phyloP scores from a whole-genome alignment of 1,140 invertebrate species.

The Idris sp. region DNA sequence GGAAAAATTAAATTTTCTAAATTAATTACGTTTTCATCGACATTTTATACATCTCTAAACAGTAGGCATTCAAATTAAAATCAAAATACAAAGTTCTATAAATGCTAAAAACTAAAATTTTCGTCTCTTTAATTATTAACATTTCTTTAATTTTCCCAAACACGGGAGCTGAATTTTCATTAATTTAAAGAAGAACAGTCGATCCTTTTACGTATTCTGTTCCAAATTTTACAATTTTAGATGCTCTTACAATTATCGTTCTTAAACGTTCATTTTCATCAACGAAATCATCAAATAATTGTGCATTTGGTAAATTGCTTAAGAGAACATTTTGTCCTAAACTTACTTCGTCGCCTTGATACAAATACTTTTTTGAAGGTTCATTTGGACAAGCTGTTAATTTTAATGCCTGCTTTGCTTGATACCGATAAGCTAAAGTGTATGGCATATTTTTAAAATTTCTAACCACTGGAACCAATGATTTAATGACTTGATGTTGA shows the following conservation, averaged over 20 bases:
- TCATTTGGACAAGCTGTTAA: no score
- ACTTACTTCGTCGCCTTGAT: constrained; percentile 43
- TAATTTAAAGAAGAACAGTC: constrained; percentile 22
- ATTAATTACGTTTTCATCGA: no score
- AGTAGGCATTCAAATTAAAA: constrained; percentile 21
- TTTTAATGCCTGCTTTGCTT: no score
- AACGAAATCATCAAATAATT: constrained; percentile 37
- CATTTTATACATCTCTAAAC: constrained; percentile 10
- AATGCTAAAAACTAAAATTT: constrained; percentile 5
- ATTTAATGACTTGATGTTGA: constrained; percentile 1
- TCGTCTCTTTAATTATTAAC: constrained; percentile 11
- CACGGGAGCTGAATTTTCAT: constrained; percentile 11
- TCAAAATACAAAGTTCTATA: constrained; percentile 4
- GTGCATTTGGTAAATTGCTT: constrained; percentile 31
- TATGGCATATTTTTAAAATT: no score
- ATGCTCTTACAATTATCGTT: constrained; percentile 30
- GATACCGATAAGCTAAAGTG: no score
- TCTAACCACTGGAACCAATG: no score
- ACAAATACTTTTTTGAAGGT: constrained; percentile 50
- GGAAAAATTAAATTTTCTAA: no score
- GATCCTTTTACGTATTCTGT: constrained; percentile 15
- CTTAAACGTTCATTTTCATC: constrained; percentile 15
- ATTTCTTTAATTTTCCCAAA: constrained; percentile 28
- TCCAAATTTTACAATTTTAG: constrained; percentile 33
- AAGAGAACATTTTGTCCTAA: constrained; percentile 37